Percentiles rank a stretch among this genome's conserved stretches.
Evolutionary conservation across 2,888 invertebrate species (phyloP).

Genomic region (Neoscelio sp.): DNA sequence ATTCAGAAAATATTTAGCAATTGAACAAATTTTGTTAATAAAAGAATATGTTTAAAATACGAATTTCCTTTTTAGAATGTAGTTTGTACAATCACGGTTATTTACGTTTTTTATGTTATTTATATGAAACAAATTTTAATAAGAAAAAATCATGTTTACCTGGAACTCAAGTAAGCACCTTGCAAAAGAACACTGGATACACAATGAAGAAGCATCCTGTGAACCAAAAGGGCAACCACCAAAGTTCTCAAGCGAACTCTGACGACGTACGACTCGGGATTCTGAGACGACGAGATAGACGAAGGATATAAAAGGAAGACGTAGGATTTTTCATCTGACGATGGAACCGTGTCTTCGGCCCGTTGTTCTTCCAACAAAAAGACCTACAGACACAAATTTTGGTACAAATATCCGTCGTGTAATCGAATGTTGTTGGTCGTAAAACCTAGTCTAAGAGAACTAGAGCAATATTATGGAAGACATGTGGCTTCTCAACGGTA

Average conservation of each 20-base stretch:
- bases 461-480: slow-evolving; percentile 55
- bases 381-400: slow-evolving; percentile 82
- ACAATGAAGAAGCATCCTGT: slow-evolving; percentile 96
- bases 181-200: slow-evolving; percentile 94
- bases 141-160: too few relatives aligned
- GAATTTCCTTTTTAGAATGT: not conserved
- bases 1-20: too few relatives aligned
- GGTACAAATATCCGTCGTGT: slow-evolving; percentile 8
- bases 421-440: not conserved
- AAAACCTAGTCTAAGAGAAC: slow-evolving; percentile 53
- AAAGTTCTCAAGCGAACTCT: slow-evolving; percentile 94
- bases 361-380: slow-evolving; percentile 86
- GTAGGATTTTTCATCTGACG: slow-evolving; percentile 91
- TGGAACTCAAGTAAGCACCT: slow-evolving; percentile 87
- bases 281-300: slow-evolving; percentile 88
- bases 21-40: too few relatives aligned
- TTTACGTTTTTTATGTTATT: too few relatives aligned
- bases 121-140: too few relatives aligned
- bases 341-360: slow-evolving; percentile 75
- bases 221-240: slow-evolving; percentile 94
- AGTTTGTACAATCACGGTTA: too few relatives aligned
- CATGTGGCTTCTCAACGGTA: slow-evolving; percentile 53
- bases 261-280: slow-evolving; percentile 91
- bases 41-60: too few relatives aligned
- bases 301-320: slow-evolving; percentile 94